Conservation (phyloP, 2,113 vertebrate species). For the Pseudorhombus dupliciocellatus region DNA sequence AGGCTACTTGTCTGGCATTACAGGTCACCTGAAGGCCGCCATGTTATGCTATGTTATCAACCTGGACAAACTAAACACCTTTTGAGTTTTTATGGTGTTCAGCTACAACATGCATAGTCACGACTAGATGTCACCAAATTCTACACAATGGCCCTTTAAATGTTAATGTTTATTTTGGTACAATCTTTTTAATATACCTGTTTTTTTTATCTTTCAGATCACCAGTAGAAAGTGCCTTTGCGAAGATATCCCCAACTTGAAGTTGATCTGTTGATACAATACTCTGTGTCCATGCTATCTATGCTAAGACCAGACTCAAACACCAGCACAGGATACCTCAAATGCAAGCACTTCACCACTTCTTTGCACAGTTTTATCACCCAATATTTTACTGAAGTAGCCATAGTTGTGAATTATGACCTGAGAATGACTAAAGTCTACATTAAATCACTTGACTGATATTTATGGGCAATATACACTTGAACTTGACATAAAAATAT, state of each 20-base stretch:
- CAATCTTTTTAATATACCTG: background rate
- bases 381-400: constrained; percentile 26
- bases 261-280: constrained; percentile 63
- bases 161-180: background rate
- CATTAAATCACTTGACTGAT: constrained; percentile 72
- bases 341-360: constrained; percentile 70
- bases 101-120: too few species aligned
- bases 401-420: constrained; percentile 64
- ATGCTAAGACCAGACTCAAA: constrained; percentile 67
- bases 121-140: too few species aligned
- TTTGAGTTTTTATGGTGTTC: too few species aligned
- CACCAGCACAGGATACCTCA: constrained; percentile 77
- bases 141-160: too few species aligned
- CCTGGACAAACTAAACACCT: too few species aligned
- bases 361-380: constrained; percentile 70
- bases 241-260: constrained; percentile 77
- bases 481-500: constrained; percentile 67
- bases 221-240: constrained; percentile 87
- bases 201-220: constrained; percentile 79
- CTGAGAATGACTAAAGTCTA: constrained; percentile 62
- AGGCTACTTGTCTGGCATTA: background rate
- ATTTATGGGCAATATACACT: constrained; percentile 59
- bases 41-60: too few species aligned
- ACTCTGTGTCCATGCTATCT: constrained; percentile 63
- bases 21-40: too few species aligned